Conservation (phyloP, 2,888 invertebrate species). For the Trissoscelio sp. region DNA sequence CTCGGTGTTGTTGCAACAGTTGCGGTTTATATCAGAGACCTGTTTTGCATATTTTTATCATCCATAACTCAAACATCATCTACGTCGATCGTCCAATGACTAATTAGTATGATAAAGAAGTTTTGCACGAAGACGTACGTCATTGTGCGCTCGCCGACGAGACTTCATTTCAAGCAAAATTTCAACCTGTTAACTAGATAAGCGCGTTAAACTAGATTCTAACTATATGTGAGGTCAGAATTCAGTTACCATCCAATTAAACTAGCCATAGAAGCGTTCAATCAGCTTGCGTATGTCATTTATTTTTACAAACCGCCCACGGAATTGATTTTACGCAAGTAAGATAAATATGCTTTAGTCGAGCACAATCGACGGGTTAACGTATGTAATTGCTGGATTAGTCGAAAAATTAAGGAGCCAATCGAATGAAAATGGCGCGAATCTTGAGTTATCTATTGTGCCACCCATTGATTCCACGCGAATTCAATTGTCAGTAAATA, state of each 20-base stretch:
- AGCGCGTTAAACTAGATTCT: conserved; percentile 2
- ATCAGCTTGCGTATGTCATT: conserved; percentile 13
- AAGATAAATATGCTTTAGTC: not conserved
- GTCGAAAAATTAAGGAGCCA: no score
- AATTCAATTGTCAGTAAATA: no score
- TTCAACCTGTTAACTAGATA: conserved; percentile 9
- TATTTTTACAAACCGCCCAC: not conserved
- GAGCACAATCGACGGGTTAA: not conserved
- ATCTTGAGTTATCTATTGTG: no score
- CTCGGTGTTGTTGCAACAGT: not conserved
- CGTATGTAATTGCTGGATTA: conserved; percentile 4
- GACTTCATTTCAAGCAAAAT: conserved; percentile 1
- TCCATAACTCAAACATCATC: no score
- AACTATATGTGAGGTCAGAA: conserved; percentile 22
- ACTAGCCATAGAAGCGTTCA: conserved; percentile 11
- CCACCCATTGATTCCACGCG: no score
- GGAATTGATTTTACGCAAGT: not conserved
- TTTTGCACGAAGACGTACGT: not conserved
- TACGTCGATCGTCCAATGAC: no score
- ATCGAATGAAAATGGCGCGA: no score
- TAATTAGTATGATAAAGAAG: not conserved
- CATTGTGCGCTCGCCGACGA: not conserved
- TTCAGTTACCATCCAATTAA: conserved; percentile 28
- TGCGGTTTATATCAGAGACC: not conserved
- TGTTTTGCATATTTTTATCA: conserved; percentile 2